phyloP scores from a whole-genome alignment of 2,797 vertebrate genomes.

The Acanthurus lineatus region DNA sequence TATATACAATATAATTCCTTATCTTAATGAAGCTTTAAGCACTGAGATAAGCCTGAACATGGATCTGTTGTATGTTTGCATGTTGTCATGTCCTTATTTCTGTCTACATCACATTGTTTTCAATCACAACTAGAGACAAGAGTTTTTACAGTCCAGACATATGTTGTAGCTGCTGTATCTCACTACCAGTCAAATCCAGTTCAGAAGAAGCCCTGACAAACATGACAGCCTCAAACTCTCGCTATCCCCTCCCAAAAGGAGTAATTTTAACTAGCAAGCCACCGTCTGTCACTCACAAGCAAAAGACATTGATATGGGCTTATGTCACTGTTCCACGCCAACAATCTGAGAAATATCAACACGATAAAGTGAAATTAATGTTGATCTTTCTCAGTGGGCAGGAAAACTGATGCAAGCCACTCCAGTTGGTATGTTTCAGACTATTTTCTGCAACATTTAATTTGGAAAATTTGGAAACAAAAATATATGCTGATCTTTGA shows the following conservation, averaged over 20 bases:
- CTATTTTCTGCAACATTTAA: constrained; percentile 71
- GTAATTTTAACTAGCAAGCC: constrained; percentile 49
- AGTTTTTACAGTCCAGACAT: background rate
- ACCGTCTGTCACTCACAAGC: constrained; percentile 62
- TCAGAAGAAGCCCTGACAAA: constrained; percentile 14
- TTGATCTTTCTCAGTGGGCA: constrained; percentile 64
- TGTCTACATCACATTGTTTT: background rate
- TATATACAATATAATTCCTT: constrained; percentile 5
- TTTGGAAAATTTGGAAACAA: constrained; percentile 66
- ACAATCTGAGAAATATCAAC: constrained; percentile 73
- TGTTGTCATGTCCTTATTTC: background rate
- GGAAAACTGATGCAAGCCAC: constrained; percentile 53
- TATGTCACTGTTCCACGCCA: constrained; percentile 71
- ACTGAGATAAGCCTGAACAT: constrained; percentile 21
- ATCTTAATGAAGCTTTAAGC: constrained; percentile 17
- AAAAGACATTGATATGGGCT: constrained; percentile 47
- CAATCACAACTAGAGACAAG: background rate
- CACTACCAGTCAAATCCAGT: constrained; percentile 29
- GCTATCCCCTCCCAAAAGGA: constrained; percentile 26
- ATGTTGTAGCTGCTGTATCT: constrained; percentile 12
- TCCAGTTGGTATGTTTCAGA: constrained; percentile 52
- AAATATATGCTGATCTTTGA: constrained; percentile 61
- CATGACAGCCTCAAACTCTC: constrained; percentile 27
- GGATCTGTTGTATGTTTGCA: background rate
- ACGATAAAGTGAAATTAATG: constrained; percentile 74